Evolutionary conservation across 2,888 invertebrate species (phyloP), one percentile per base, ranked within the genome.

Genomic region (Temnothorax unifasciatus): DNA sequence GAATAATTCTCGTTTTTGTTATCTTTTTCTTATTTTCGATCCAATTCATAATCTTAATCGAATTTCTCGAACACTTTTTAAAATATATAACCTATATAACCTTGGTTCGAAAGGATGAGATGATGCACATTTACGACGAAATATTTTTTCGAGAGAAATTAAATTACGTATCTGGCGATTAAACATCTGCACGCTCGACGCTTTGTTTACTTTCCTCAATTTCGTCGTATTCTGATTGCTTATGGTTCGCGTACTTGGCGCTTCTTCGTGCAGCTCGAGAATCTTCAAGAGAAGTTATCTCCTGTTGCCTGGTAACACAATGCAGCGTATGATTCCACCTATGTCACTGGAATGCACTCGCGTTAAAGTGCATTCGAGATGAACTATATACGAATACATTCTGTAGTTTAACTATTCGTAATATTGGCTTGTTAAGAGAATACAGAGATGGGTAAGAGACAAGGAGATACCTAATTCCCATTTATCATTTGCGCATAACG

Each of bases 261-360:
- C 57, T 69, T 77, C 68, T 79, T 69, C 71, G 18, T 47, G 34
- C 25, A 13, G 41, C 71, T 79, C 57, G 21, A 79, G 71, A 71
- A 11, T 59, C 71, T 71, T 71, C 69, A 18, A 34, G 69, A 69
- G 21, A 69, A 79, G 34, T 79, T 79, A 47, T 71, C 71, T 69
- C n/a, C 29, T 66, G 77, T 77, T 77, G 69, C 77, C 47, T 69
- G 44, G 79, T 79, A 79, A 71, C 57, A 68, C 44, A 79, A 59
- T 79, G 54, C 57, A 59, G 71, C 57, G n/a, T 69, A 79, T 59
- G 57, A 59, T 59, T 69, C 57, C 69, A 57, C 29, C 57, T 71
- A 59, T 79, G 59, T 71, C 79, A 71, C 71, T 21, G 21, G 47
- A 47, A 59, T 71, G 38, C 59, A 71, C 57, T 21, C 47, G 13